Conservation (phyloP, 2,888 invertebrate species). For the Lamellibrachia satsuma region DNA sequence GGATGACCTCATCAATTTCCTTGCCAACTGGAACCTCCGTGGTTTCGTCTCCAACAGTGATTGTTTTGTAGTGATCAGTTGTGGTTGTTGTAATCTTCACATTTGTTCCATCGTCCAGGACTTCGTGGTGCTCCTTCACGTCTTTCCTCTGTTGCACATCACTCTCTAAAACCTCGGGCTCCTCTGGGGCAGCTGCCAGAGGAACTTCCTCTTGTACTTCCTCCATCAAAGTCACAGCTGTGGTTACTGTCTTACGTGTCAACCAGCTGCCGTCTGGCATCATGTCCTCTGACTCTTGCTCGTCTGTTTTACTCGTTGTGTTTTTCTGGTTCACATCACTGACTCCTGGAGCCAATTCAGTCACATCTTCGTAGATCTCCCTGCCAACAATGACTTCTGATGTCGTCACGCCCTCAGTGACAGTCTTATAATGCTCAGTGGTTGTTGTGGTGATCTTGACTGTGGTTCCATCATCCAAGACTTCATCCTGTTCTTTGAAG, state of each 20-base stretch:
- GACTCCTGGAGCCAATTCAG: constrained; percentile 31
- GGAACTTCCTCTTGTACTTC: background rate
- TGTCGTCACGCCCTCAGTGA: constrained; percentile 23
- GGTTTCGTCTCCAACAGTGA: background rate
- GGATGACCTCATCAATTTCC: constrained; percentile 29
- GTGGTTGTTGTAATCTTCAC: background rate
- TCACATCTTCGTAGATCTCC: constrained; percentile 32
- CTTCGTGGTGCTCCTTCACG: background rate
- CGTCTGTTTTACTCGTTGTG: constrained; percentile 32
- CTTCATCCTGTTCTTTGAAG: background rate
- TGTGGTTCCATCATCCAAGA: constrained; percentile 19
- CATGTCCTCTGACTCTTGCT: constrained; percentile 45
- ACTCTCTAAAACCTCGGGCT: background rate
- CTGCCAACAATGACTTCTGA: constrained; percentile 27
- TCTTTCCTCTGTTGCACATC: constrained; percentile 8
- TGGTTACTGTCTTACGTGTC: constrained; percentile 8
- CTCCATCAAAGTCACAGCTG: background rate
- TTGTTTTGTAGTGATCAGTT: background rate
- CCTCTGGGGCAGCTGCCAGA: background rate
- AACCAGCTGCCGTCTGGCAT: constrained; percentile 57
- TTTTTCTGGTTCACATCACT: constrained; percentile 24
- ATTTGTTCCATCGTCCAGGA: constrained; percentile 20
- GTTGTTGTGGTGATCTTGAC: constrained; percentile 8
- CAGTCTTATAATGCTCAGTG: background rate
- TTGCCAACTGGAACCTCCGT: background rate